Percentiles rank a stretch among this genome's conserved stretches.
These are phyloP conservation scores for Caenorhabditis virilis DNA, from an alignment of 2,888 invertebrate species.

Conservation along the genomic window DNA sequence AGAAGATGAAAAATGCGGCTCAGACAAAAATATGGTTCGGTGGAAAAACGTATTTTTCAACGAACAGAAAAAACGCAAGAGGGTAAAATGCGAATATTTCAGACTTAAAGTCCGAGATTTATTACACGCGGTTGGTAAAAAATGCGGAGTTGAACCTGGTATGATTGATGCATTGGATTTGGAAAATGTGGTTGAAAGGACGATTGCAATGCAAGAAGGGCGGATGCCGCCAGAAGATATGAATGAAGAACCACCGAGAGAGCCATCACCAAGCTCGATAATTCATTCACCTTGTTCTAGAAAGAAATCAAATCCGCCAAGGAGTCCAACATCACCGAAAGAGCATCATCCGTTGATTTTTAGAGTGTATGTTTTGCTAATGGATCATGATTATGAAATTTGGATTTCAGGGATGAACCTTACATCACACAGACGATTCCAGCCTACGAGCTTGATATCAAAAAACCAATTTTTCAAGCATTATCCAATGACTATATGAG, in stretches of 20 bases:
- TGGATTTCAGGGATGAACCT: neutral
- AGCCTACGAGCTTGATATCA: slow-evolving; percentile 33
- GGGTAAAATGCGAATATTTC: too few species aligned
- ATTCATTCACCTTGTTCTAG: slow-evolving; percentile 32
- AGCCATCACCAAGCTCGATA: slow-evolving; percentile 39
- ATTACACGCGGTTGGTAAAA: slow-evolving; percentile 66
- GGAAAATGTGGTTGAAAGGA: slow-evolving; percentile 67
- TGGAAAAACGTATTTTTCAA: slow-evolving; percentile 63
- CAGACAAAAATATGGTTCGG: slow-evolving; percentile 67
- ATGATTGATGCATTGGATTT: slow-evolving; percentile 66
- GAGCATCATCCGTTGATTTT: slow-evolving; percentile 42
- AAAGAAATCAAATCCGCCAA: slow-evolving; percentile 28
- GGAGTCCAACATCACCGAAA: slow-evolving; percentile 39
- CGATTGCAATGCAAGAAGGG: slow-evolving; percentile 65
- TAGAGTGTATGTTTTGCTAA: slow-evolving; percentile 16
- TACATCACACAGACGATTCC: slow-evolving; percentile 8
- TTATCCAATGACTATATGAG: slow-evolving; percentile 40
- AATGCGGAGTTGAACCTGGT: slow-evolving; percentile 65
- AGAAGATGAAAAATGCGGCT: slow-evolving; percentile 66
- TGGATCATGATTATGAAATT: too few species aligned
- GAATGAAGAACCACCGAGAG: slow-evolving; percentile 52
- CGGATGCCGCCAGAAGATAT: slow-evolving; percentile 63
- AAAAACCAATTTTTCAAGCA: slow-evolving; percentile 52
- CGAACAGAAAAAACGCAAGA: too few species aligned
- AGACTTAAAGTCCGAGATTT: slow-evolving; percentile 65